These are phyloP conservation scores for Drosophila orena DNA, from an alignment of 1,140 invertebrate genomes.

Conservation along the genomic window DNA sequence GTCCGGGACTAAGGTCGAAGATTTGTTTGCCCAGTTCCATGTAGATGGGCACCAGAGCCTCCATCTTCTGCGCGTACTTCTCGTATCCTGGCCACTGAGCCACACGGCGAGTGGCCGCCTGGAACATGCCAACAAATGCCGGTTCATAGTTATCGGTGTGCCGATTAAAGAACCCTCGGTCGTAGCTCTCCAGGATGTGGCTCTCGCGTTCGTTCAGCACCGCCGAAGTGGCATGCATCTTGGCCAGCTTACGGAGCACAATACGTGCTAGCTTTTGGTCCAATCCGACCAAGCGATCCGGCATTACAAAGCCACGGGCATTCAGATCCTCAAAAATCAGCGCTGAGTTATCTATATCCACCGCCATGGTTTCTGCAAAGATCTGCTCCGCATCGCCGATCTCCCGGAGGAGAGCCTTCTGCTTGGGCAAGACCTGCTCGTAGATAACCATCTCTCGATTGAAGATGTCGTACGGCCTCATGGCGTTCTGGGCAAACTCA, in stretches of 20 bases:
- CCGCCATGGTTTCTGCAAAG: constrained; percentile 73
- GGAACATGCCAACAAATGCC: constrained; percentile 61
- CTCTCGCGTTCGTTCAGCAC: constrained; percentile 74
- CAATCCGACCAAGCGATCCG: constrained; percentile 85
- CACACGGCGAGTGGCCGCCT: constrained; percentile 56
- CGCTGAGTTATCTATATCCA: constrained; percentile 64
- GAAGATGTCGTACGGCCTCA: constrained; percentile 81
- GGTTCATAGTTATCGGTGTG: constrained; percentile 72
- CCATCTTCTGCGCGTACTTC: constrained; percentile 66
- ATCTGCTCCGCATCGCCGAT: constrained; percentile 68
- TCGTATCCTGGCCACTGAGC: constrained; percentile 62
- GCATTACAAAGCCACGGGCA: constrained; percentile 84
- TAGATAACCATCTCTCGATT: constrained; percentile 82
- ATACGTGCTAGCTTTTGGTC: constrained; percentile 85
- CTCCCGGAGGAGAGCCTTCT: constrained; percentile 62
- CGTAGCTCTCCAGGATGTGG: constrained; percentile 61
- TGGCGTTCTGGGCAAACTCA: constrained; percentile 62
- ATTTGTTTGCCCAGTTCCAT: constrained; percentile 74
- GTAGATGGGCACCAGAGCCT: constrained; percentile 53
- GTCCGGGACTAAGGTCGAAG: constrained; percentile 80
- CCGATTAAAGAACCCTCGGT: constrained; percentile 79
- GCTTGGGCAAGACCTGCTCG: constrained; percentile 73
- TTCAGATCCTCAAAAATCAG: constrained; percentile 81
- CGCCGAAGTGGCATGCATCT: constrained; percentile 86
- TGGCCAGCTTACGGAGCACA: constrained; percentile 86